Conservation (phyloP, 2,888 invertebrate species). For the Rhopalosiphum nymphaeae region DNA sequence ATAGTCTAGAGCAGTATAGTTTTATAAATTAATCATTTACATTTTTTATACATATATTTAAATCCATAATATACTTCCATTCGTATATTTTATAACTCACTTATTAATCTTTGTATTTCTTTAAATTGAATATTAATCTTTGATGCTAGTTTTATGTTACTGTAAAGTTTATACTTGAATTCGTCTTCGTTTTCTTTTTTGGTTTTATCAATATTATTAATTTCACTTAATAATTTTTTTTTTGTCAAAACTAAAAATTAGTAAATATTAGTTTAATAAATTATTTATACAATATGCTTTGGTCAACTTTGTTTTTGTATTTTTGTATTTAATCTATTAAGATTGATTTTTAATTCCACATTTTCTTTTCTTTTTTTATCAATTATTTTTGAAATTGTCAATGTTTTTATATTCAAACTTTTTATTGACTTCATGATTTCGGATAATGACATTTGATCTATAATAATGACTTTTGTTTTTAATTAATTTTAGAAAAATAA, state of each 20-base stretch:
- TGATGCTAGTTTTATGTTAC: neutral
- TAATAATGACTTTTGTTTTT: neutral
- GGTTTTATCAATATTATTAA: neutral
- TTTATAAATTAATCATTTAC: neutral
- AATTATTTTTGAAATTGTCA: neutral
- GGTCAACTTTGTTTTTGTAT: conserved; percentile 16
- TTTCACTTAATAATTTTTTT: neutral
- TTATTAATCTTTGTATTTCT: neutral
- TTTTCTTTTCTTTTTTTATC: neutral
- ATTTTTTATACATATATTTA: neutral
- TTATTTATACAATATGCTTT: neutral
- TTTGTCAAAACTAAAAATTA: neutral
- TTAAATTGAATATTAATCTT: conserved; percentile 9
- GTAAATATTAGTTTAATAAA: neutral
- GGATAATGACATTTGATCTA: neutral
- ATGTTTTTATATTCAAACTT: neutral
- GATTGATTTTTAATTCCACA: neutral
- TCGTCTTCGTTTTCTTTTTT: conserved; percentile 26
- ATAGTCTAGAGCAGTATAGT: neutral
- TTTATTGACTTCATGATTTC: conserved; percentile 13
- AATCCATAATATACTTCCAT: neutral
- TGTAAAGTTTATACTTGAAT: neutral
- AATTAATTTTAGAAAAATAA: neutral
- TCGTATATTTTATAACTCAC: neutral
- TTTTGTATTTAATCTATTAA: conserved; percentile 27